Evolutionary conservation across 2,888 invertebrate genomes (phyloP), one percentile per base, ranked within the genome.

Genomic region (Hirtodrosophila trivittata): DNA sequence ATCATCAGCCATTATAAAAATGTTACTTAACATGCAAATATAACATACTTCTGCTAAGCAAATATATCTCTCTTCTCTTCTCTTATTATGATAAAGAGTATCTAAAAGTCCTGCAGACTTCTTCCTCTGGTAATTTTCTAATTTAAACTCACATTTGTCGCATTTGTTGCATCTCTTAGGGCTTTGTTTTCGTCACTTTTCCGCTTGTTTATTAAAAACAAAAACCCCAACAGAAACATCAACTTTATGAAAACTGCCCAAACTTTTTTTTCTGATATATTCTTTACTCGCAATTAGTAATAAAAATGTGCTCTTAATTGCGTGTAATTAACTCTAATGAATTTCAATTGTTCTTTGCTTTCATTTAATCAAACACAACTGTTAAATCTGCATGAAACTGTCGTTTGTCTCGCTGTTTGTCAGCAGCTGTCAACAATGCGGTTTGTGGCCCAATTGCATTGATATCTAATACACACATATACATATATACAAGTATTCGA

Each of bases 231-330:
- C 2, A 21, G 18, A 21, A 21, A 21, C 5, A 73, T 74, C 43
- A 55, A 62, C 65, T 54, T 58, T 45, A 74, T 73, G 69, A 57
- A 57, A 63, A 64, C 21, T 12, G 50, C 16, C 28, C 26, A 9
- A 13, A 18, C 30, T 10, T 45, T n/a, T 28, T 41, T 7, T 28
- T 37, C 16, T 37, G n/a, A n/a, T n/a, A n/a, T n/a, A n/a, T 41
- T 47, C 26, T 38, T 52, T 66, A 43, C 25, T 62, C 58, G 50
- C 64, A 86, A 86, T 83, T 83, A 73, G 81, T 65, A 66, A 75
- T 80, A 66, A 75, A 83, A 83, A 86, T 86, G 60, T 75, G 68
- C 64, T 60, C 70, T 83, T 80, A 86, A 83, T 83, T 83, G 66
- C 50, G 66, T 35, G 62, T 77, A 82, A 86, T 82, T 77, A 83